phyloP scores from a whole-genome alignment of 2,113 vertebrate genomes.

The Pelodiscus sinensis region DNA sequence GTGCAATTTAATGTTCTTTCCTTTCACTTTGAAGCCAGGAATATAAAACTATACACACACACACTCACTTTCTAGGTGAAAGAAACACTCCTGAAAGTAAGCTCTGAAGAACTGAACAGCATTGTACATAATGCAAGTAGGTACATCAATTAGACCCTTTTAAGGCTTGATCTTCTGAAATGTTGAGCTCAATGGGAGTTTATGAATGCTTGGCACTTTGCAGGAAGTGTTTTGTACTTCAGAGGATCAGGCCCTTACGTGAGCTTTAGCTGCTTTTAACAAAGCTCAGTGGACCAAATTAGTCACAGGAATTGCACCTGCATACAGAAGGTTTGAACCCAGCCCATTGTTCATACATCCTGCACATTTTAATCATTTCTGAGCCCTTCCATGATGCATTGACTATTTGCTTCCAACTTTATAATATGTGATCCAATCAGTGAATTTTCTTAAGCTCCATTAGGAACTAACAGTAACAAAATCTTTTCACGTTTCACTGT shows the following conservation, averaged over 20 bases:
- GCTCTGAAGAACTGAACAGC: background rate
- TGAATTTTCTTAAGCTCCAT: background rate
- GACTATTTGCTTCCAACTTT: background rate
- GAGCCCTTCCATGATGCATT: background rate
- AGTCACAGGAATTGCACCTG: background rate
- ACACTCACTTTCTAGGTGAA: background rate
- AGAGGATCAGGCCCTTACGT: background rate
- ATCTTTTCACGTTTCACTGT: background rate
- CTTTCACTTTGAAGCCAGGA: background rate
- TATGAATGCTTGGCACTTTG: background rate
- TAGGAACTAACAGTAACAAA: background rate
- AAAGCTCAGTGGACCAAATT: background rate
- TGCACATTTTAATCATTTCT: background rate
- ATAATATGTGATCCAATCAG: background rate
- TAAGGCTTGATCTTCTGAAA: background rate
- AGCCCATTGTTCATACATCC: background rate
- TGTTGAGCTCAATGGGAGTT: slow-evolving; percentile 21
- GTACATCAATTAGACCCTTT: background rate
- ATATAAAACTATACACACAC: background rate
- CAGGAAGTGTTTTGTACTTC: background rate
- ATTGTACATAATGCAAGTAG: background rate
- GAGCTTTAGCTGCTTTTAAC: slow-evolving; percentile 20
- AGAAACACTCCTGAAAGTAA: background rate
- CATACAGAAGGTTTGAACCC: background rate
- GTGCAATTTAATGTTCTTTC: background rate